Base-by-base conservation (phyloP, 2,113 vertebrate species). In the Daphoenositta chrysoptera region DNA sequence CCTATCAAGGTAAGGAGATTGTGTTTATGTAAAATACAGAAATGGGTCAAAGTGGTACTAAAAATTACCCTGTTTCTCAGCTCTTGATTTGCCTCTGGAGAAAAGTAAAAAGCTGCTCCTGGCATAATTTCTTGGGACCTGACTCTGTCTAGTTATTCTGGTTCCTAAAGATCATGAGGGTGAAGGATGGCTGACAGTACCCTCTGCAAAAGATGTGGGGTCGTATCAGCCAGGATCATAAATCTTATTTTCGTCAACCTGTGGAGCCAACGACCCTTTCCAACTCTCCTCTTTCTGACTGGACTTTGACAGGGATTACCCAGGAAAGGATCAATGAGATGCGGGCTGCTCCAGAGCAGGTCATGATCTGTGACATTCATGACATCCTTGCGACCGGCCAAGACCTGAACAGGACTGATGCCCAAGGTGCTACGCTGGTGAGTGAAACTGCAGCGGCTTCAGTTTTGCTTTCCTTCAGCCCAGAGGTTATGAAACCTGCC, bases 301-400 rank as follows among this genome's bases (percentile, higher is more conserved):
- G 89, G 66, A 61, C 93, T 93, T 92, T 31, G 13, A 77, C 97
- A 99, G 99, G 99, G 85, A 99, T 99, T 97, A 99, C 99, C 13
- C 99, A 99, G 94, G 99, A 99, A 93, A 99, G 99, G 97, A 99
- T 99, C 98, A 99, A 99, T 8, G 99, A 99, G 96, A 99, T 99
- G 50, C 98, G 99, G 57, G 99, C 98, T 6, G 98, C 99, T 5
- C 98, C 98, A 0, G 99, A 99, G 98, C 98, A 98, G 96, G 98
- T 97, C 95, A 99, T 99, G 99, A 98, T 99, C 76, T 97, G 97
- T 53, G 99, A 99, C 96, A 98, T 99, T 90, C 98, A 98, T 96
- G 98, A 98, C 44, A 98, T 99, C 91, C 97, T 99, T 56, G 98
- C 97, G 1, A 98, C 98, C 0, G 98, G 98, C 89, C 98, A 99